Conservation (phyloP, 1,140 invertebrate species). For the Rhopalosiphum maidis region DNA sequence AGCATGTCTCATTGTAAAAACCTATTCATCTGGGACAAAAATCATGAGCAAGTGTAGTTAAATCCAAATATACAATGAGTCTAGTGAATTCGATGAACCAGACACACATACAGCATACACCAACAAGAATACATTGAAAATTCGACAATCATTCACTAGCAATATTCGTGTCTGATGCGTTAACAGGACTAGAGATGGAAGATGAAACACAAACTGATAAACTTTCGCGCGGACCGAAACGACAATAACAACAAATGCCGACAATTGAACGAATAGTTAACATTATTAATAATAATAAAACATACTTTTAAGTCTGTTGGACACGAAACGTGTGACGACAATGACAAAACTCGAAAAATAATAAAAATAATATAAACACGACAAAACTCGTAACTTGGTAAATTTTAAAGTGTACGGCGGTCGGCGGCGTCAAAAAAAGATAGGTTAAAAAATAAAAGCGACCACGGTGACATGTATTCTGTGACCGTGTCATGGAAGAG, state of each 20-base stretch:
- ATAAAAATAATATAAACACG: neutral
- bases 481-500: conserved; percentile 3
- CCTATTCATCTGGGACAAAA: neutral
- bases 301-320: conserved; percentile 53
- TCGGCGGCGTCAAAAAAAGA: neutral
- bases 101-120: no score
- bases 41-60: neutral
- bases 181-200: neutral
- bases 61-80: neutral
- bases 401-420: neutral
- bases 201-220: neutral
- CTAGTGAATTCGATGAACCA: neutral
- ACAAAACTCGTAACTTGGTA: neutral
- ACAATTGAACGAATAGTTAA: no score
- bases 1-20: neutral
- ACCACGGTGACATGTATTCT: neutral
- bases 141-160: neutral
- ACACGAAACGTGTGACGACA: conserved; percentile 51
- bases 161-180: no score
- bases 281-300: conserved; percentile 7
- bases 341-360: neutral
- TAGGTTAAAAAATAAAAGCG: conserved; percentile 10
- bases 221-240: neutral
- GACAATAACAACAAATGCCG: neutral
- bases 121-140: neutral